phyloP scores from a whole-genome alignment of 2,888 invertebrate genomes.

The Meteorus cinctellus region DNA sequence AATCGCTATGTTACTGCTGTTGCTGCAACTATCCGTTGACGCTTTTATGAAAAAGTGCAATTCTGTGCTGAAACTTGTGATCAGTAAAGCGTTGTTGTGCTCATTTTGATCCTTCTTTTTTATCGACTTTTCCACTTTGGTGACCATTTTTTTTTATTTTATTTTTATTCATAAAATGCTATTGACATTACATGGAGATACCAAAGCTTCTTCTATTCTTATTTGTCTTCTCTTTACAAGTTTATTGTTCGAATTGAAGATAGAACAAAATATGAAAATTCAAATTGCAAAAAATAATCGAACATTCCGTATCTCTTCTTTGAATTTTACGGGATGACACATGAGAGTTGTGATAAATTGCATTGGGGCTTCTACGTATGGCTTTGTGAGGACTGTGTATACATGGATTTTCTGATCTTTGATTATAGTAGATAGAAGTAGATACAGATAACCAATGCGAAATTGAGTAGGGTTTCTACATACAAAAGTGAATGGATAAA shows the following conservation, averaged over 20 bases:
- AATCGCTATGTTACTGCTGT: background rate
- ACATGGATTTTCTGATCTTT: background rate
- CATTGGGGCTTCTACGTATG: background rate
- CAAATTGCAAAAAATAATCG: background rate
- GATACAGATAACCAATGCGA: constrained; percentile 9
- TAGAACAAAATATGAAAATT: background rate
- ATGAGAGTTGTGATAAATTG: background rate
- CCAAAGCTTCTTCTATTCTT: no score
- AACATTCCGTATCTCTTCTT: background rate
- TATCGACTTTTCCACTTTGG: background rate
- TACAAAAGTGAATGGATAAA: background rate
- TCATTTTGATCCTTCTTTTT: background rate
- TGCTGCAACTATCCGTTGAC: background rate
- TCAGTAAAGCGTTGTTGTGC: background rate
- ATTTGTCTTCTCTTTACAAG: no score
- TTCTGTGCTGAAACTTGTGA: background rate
- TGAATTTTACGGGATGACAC: background rate
- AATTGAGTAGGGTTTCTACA: background rate
- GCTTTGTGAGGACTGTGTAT: background rate
- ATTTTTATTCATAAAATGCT: no score
- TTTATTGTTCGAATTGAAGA: no score
- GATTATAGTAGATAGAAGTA: background rate
- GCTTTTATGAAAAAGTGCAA: background rate
- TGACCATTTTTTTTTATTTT: background rate
- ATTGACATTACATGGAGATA: no score